Percentiles rank a stretch among this genome's conserved stretches.
Evolutionary conservation across 1,140 invertebrate species (phyloP).

Genomic region (Drosophila tropicalis): DNA sequence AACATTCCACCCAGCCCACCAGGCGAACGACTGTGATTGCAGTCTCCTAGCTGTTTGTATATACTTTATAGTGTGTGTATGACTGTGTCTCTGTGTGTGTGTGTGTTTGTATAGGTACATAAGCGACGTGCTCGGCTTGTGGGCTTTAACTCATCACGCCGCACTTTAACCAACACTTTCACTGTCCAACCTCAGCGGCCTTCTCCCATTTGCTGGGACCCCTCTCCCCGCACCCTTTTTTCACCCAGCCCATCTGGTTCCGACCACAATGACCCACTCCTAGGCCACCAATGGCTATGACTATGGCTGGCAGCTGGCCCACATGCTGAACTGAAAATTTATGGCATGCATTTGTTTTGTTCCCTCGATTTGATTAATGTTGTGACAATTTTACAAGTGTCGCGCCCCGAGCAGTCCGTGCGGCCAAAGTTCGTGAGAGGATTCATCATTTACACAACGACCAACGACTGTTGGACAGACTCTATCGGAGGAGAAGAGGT

Average conservation of each 20-base stretch:
- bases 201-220: neutral
- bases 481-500: neutral
- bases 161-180: conserved; percentile 48
- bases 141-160: conserved; percentile 17
- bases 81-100: neutral
- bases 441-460: conserved; percentile 55
- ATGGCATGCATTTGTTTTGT: conserved; percentile 64
- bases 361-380: conserved; percentile 66
- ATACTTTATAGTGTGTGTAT: neutral
- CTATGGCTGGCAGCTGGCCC: conserved; percentile 20
- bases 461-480: conserved; percentile 6
- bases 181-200: conserved; percentile 30
- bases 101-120: conserved; percentile 5
- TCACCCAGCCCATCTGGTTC: neutral
- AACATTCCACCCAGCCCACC: conserved; percentile 17
- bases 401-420: conserved; percentile 42
- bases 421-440: conserved; percentile 45
- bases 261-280: conserved; percentile 7
- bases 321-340: conserved; percentile 51
- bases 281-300: conserved; percentile 16
- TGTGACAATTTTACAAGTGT: conserved; percentile 68
- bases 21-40: conserved; percentile 37
- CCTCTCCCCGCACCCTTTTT: too few relatives aligned
- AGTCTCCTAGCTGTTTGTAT: conserved; percentile 23
- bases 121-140: conserved; percentile 1